These are phyloP conservation scores for Labia minor DNA, from an alignment of 2,888 invertebrate genomes.

Conservation along the genomic window DNA sequence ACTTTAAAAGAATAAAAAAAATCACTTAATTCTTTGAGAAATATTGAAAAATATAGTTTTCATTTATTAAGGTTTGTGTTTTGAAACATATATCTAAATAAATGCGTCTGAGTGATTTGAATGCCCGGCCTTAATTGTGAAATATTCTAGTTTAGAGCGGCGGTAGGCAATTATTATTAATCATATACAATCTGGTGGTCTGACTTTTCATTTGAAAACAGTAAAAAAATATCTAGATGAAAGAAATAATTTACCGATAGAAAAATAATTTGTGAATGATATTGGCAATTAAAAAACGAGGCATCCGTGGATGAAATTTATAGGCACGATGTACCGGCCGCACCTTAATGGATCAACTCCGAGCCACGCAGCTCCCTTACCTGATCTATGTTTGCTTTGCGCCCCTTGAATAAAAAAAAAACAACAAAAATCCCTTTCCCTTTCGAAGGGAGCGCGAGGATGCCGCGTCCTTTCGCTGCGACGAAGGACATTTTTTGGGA, in stretches of 20 bases:
- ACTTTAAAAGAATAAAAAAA: too few species aligned
- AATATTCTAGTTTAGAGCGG: background rate
- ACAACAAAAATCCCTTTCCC: background rate
- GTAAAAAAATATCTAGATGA: background rate
- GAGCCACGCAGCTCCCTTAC: background rate
- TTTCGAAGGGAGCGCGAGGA: too few species aligned
- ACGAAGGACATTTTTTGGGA: slow-evolving; percentile 8
- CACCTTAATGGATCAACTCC: background rate
- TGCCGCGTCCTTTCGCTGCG: background rate
- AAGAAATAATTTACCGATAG: slow-evolving; percentile 8
- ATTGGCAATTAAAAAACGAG: slow-evolving; percentile 13
- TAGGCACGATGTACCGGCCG: background rate
- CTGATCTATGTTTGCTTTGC: background rate
- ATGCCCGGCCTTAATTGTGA: slow-evolving; percentile 7
- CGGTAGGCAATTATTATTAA: slow-evolving; percentile 8
- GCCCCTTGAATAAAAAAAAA: background rate
- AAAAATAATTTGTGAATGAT: slow-evolving; percentile 7
- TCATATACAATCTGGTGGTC: slow-evolving; percentile 5
- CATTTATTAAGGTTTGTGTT: background rate
- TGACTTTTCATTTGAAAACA: slow-evolving; percentile 8
- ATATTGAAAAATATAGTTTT: background rate
- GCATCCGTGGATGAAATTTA: background rate
- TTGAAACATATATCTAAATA: slow-evolving; percentile 13
- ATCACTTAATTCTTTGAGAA: too few species aligned
- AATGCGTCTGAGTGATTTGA: background rate